Evolutionary conservation across 2,113 vertebrate genomes (phyloP).

Genomic region (Hoplias malabaricus): DNA sequence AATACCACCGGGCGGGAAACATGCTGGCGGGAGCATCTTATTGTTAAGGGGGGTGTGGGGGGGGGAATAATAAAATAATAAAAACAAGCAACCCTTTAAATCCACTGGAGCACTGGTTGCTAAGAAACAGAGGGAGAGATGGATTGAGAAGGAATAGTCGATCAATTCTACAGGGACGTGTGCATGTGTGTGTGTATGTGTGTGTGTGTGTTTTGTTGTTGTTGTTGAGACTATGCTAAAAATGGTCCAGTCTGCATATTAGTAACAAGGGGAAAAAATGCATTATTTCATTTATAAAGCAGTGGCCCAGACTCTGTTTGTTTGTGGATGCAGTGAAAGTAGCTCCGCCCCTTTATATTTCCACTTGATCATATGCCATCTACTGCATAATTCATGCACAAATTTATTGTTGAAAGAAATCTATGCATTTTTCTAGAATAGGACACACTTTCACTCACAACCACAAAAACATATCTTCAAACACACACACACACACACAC

Average conservation of each 20-base stretch:
- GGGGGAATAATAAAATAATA: slow-evolving; percentile 40
- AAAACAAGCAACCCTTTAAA: slow-evolving; percentile 69
- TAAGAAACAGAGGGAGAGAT: slow-evolving; percentile 80
- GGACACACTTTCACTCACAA: too few relatives aligned
- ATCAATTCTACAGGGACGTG: slow-evolving; percentile 72
- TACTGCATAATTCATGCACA: not conserved
- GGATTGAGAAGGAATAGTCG: slow-evolving; percentile 76
- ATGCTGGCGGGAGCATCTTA: slow-evolving; percentile 35
- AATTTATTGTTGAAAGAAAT: not conserved
- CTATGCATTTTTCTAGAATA: not conserved
- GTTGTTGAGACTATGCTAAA: slow-evolving; percentile 35
- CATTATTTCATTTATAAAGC: not conserved
- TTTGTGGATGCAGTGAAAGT: not conserved
- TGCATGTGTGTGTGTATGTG: slow-evolving; percentile 55
- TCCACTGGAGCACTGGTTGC: slow-evolving; percentile 72
- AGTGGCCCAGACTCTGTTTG: not conserved
- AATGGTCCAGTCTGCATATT: slow-evolving; percentile 19
- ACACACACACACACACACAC: not conserved
- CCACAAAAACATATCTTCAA: not conserved
- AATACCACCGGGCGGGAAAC: slow-evolving; percentile 18
- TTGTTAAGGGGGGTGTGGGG: slow-evolving; percentile 37
- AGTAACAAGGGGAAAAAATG: not conserved
- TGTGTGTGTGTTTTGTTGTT: slow-evolving; percentile 34
- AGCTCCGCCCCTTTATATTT: not conserved
- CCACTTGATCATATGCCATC: not conserved